phyloP scores from a whole-genome alignment of 2,113 vertebrate species.

The Phyllopteryx taeniolatus region DNA sequence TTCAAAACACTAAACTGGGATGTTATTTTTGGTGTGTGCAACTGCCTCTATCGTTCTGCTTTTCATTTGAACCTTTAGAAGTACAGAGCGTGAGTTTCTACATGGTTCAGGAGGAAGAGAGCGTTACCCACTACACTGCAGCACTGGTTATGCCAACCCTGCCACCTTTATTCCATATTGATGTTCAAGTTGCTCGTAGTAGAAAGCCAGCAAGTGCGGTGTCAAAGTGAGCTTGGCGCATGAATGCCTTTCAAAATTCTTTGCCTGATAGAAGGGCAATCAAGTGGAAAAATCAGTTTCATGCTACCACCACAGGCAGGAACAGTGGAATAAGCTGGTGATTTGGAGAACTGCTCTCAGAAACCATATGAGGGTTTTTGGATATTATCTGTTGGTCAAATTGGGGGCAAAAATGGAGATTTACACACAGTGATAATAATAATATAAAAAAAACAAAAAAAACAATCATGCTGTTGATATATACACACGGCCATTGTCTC shows the following conservation, averaged over 20 bases:
- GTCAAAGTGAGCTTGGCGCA: slow-evolving; percentile 1
- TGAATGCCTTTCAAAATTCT: slow-evolving; percentile 5
- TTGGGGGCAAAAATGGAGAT: neutral
- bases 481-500: no score
- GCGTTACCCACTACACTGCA: neutral
- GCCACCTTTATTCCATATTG: neutral
- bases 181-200: neutral
- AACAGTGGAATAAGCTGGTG: neutral
- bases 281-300: neutral
- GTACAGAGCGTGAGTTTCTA: neutral
- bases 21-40: neutral
- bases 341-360: neutral
- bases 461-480: no score
- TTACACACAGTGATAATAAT: neutral
- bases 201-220: neutral
- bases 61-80: neutral
- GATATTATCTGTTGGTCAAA: neutral
- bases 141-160: neutral
- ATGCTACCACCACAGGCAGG: neutral
- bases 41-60: neutral
- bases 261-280: slow-evolving; percentile 5
- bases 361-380: neutral
- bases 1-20: neutral
- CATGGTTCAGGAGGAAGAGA: neutral
- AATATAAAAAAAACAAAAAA: no score